Base-by-base conservation (phyloP, 2,888 invertebrate species). In the Hanleya hanleyi region DNA sequence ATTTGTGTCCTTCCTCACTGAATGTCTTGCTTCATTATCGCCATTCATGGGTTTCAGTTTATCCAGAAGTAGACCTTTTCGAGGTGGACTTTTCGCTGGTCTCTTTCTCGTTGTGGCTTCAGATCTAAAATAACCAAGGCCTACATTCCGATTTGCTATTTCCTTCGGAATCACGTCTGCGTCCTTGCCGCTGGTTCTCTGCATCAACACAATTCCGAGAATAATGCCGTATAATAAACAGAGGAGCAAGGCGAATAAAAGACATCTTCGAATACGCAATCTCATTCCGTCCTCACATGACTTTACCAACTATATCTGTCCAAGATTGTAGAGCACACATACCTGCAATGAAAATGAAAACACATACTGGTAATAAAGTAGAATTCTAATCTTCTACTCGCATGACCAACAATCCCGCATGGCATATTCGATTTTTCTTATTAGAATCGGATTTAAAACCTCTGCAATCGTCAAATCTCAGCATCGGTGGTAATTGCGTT, bases 161-260 rank as follows among this genome's bases (percentile, higher is more conserved):
- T 9, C 7, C 29, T 32, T 18, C 2, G 2, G 22, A n/a, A 22
- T n/a, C 47, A 15, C n/a, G 15, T 32, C 35, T 49, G 12, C 35
- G 6, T n/a, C 32, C 57, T n/a, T 37, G 26, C 36, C 37, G 15
- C n/a, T 65, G 36, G 18, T 15, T 36, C 37, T 65, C 65, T 35
- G 22, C 26, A 26, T 9, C 9, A 41, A 41, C 18, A 41, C 9
- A 12, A 12, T 9, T 41, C 41, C 41, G 3, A 70, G 64, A 33
- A 70, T 4, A 18, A 71, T 38, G n/a, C 67, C 61, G 18, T 41
- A 38, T 12, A 71, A n/a, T 32, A 71, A 71, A 41, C 67, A 67
- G 18, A 67, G 18, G 15, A 67, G 61, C 6, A 67, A 67, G 26
- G 57, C 67, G 7, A 67, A n/a, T 1, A 51, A 36, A 6, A 71